phyloP scores from a whole-genome alignment of 2,888 invertebrate genomes.

The Adela reaumurella region DNA sequence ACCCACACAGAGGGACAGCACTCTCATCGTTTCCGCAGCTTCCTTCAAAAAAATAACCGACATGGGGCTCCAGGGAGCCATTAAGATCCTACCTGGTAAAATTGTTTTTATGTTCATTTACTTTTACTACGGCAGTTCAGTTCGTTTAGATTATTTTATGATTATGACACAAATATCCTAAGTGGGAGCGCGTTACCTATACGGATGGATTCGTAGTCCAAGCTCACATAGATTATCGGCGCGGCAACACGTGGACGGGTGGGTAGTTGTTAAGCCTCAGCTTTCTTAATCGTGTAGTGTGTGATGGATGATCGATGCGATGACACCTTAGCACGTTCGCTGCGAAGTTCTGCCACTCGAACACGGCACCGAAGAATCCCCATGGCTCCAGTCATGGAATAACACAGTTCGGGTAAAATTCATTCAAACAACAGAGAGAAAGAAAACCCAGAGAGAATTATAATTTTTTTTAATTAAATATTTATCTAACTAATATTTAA shows the following conservation, averaged over 20 bases:
- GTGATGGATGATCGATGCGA: not conserved
- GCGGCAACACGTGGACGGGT: not conserved
- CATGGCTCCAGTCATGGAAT: constrained; percentile 50
- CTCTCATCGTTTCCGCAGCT: too few relatives aligned
- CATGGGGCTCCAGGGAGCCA: too few relatives aligned
- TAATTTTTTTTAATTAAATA: constrained; percentile 20
- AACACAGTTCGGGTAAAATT: constrained; percentile 50
- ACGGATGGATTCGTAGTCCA: not conserved
- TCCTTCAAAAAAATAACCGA: too few relatives aligned
- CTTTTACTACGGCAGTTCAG: too few relatives aligned
- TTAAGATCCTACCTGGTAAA: too few relatives aligned
- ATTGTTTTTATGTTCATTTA: too few relatives aligned
- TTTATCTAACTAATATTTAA: constrained; percentile 14
- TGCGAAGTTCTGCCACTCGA: not conserved
- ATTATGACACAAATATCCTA: too few relatives aligned
- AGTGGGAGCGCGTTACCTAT: not conserved
- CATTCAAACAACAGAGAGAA: constrained; percentile 20
- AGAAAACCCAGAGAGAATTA: constrained; percentile 29
- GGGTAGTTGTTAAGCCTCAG: not conserved
- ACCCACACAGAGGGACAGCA: too few relatives aligned
- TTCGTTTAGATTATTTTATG: too few relatives aligned
- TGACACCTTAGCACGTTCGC: not conserved
- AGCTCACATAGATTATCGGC: not conserved
- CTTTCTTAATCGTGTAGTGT: not conserved
- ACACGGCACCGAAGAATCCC: constrained; percentile 28